Evolutionary conservation across 1,140 invertebrate genomes (phyloP).

Genomic region (Polypedilum vanderplanki): DNA sequence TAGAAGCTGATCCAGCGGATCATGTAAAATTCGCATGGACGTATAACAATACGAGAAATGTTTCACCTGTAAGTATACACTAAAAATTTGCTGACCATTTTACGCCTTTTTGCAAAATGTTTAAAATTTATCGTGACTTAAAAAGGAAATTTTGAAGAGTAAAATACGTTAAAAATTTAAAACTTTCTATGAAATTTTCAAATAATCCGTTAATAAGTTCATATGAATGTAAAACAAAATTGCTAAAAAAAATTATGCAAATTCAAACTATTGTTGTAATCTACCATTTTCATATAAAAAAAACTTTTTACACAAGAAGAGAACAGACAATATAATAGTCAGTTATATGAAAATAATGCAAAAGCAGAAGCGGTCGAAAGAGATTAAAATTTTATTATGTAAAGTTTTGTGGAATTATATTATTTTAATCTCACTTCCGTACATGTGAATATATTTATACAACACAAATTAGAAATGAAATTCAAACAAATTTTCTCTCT

Average conservation of each 20-base stretch:
- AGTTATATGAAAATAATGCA: slow-evolving; percentile 26
- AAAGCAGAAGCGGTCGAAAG: neutral
- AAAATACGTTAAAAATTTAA: too few relatives aligned
- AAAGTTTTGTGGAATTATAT: slow-evolving; percentile 4
- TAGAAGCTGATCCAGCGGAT: slow-evolving; percentile 72
- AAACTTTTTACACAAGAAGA: neutral
- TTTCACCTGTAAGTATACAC: slow-evolving; percentile 50
- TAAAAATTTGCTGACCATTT: too few relatives aligned
- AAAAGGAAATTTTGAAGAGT: too few relatives aligned
- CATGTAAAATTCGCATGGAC: slow-evolving; percentile 74
- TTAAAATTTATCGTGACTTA: too few relatives aligned
- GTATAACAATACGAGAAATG: slow-evolving; percentile 66
- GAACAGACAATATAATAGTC: slow-evolving; percentile 29
- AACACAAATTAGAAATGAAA: too few relatives aligned
- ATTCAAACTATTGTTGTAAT: too few relatives aligned
- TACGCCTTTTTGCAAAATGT: too few relatives aligned
- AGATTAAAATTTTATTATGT: slow-evolving; percentile 15
- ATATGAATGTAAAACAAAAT: too few relatives aligned
- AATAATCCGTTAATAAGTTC: too few relatives aligned
- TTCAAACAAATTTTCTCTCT: neutral
- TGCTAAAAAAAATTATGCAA: too few relatives aligned
- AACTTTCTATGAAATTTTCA: too few relatives aligned
- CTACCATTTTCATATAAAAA: too few relatives aligned
- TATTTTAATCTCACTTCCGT: slow-evolving; percentile 4
- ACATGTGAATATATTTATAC: neutral